phyloP scores from a whole-genome alignment of 2,113 vertebrate genomes.

The Ginglymostoma cirratum region DNA sequence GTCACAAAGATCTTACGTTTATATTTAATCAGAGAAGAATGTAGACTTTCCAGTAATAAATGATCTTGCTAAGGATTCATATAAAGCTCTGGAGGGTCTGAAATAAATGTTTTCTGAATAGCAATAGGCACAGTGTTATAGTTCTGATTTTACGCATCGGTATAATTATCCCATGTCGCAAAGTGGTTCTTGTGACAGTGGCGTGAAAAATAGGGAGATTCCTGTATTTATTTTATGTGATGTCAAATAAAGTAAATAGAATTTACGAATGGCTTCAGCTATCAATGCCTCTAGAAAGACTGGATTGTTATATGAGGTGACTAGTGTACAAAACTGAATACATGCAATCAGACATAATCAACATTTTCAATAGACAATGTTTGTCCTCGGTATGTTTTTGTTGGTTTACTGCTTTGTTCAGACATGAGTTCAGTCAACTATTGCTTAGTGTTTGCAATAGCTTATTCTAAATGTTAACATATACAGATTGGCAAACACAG shows the following conservation, averaged over 20 bases:
- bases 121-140: neutral
- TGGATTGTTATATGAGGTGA: neutral
- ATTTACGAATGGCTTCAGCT: neutral
- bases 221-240: neutral
- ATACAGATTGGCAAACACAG: neutral
- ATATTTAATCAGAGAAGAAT: neutral
- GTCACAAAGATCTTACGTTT: neutral
- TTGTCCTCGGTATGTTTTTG: neutral
- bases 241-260: neutral
- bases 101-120: neutral
- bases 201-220: neutral
- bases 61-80: neutral
- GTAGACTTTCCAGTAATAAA: neutral
- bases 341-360: neutral
- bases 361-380: neutral
- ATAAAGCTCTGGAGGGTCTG: neutral
- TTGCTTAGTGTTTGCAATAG: neutral
- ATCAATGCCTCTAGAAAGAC: neutral
- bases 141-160: neutral
- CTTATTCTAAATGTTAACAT: neutral
- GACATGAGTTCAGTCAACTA: neutral
- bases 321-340: neutral
- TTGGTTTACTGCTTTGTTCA: neutral
- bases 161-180: neutral
- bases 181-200: conserved; percentile 2